Evolutionary conservation across 2,113 vertebrate species (phyloP).

Genomic region (Myrmecobius fasciatus): DNA sequence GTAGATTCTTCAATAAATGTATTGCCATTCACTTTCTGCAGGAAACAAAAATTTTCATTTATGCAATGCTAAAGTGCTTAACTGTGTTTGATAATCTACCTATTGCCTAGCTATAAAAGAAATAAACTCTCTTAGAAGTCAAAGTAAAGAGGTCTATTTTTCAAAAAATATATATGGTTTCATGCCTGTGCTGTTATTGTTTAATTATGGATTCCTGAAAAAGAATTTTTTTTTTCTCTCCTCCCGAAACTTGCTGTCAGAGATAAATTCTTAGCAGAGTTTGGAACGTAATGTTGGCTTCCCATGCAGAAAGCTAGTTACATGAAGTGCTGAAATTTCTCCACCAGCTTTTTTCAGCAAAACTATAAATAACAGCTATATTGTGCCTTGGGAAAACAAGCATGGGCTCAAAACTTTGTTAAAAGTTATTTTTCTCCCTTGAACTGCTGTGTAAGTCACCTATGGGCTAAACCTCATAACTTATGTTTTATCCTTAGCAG

Average conservation of each 20-base stretch:
- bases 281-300: slow-evolving; percentile 67
- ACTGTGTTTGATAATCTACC: background rate
- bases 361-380: slow-evolving; percentile 74
- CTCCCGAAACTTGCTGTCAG: slow-evolving; percentile 60
- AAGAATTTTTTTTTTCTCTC: slow-evolving; percentile 41
- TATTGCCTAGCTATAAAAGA: slow-evolving; percentile 33
- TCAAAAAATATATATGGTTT: slow-evolving; percentile 52
- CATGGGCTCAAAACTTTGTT: slow-evolving; percentile 67
- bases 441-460: slow-evolving; percentile 70
- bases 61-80: slow-evolving; percentile 30
- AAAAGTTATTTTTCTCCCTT: slow-evolving; percentile 65
- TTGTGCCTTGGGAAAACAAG: slow-evolving; percentile 69
- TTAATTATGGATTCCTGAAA: slow-evolving; percentile 66
- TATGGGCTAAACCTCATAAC: slow-evolving; percentile 69
- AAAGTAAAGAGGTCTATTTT: slow-evolving; percentile 58
- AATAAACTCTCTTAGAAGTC: slow-evolving; percentile 26
- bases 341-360: slow-evolving; percentile 67
- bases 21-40: background rate
- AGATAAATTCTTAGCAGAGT: slow-evolving; percentile 67
- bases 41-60: slow-evolving; percentile 23
- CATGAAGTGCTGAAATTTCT: slow-evolving; percentile 65
- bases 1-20: background rate
- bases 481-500: slow-evolving; percentile 73
- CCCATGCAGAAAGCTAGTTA: slow-evolving; percentile 66
- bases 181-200: slow-evolving; percentile 45